A percentile compares a stretch with the other conserved stretches of the same genome.
phyloP scores from a whole-genome alignment of 1,140 invertebrate species.

The Lordiphosa collinella region DNA sequence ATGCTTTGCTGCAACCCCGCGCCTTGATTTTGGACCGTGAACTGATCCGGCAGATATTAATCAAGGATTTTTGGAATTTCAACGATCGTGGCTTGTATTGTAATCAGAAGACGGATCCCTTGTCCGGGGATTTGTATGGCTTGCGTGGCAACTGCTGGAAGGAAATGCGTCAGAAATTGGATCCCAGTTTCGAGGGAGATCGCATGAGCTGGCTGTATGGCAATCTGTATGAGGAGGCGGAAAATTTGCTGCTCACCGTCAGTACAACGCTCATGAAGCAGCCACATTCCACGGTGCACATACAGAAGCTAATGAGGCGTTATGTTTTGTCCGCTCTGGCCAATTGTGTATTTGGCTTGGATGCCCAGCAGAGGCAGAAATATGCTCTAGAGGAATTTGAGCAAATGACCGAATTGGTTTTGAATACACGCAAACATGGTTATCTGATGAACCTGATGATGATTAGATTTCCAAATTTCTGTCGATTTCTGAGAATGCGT shows the following conservation, averaged over 20 bases:
- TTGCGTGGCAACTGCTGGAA: constrained; percentile 82
- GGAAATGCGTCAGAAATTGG: constrained; percentile 82
- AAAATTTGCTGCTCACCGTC: constrained; percentile 40
- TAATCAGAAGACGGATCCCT: constrained; percentile 81
- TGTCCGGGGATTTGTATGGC: constrained; percentile 81
- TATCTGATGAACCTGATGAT: constrained; percentile 60
- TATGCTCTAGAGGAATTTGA: constrained; percentile 61
- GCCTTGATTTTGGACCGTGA: constrained; percentile 80
- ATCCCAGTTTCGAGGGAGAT: constrained; percentile 83
- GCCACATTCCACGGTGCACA: constrained; percentile 52
- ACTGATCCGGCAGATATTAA: constrained; percentile 82
- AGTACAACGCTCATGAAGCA: constrained; percentile 54
- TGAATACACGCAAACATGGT: constrained; percentile 64
- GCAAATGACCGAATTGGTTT: constrained; percentile 67
- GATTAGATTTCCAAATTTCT: constrained; percentile 63
- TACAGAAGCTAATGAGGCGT: constrained; percentile 64
- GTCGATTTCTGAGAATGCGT: constrained; percentile 44
- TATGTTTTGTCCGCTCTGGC: constrained; percentile 56
- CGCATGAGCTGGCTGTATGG: constrained; percentile 82
- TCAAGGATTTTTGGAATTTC: constrained; percentile 83
- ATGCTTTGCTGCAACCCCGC: constrained; percentile 59
- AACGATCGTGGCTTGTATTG: constrained; percentile 81
- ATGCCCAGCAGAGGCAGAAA: constrained; percentile 33
- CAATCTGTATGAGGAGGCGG: constrained; percentile 58
- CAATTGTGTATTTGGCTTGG: constrained; percentile 63